These are phyloP conservation scores for Cettia cetti DNA, from an alignment of 2,113 vertebrate species.

Conservation along the genomic window DNA sequence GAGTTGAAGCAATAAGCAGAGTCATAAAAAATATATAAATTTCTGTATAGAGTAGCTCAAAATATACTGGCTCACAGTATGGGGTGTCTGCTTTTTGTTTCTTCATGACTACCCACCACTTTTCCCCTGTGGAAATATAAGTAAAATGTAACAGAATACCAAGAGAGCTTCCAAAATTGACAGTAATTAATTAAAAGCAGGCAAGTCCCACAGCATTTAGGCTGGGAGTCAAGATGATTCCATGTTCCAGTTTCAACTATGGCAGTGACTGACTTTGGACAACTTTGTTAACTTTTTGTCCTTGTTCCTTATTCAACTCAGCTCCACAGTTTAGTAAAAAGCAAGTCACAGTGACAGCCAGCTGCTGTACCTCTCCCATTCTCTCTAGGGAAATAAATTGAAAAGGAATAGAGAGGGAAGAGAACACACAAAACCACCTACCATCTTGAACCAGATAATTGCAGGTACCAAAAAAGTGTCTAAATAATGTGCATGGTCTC, in stretches of 20 bases:
- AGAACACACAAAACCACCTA: neutral
- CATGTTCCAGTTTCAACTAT: neutral
- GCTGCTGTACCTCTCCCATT: neutral
- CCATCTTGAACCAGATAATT: neutral
- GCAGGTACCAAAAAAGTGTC: neutral
- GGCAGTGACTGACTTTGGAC: neutral
- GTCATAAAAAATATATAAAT: neutral
- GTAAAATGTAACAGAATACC: neutral
- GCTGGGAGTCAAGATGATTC: neutral
- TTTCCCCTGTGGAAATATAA: neutral
- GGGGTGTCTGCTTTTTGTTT: neutral
- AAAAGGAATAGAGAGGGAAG: neutral
- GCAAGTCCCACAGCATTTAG: neutral
- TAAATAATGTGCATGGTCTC: neutral
- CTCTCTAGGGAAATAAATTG: slow-evolving; percentile 34
- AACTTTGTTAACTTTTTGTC: slow-evolving; percentile 29
- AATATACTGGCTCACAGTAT: neutral
- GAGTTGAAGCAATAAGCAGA: neutral
- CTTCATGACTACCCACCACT: neutral
- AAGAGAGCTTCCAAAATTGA: neutral
- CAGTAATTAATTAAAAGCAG: neutral
- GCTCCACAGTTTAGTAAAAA: slow-evolving; percentile 27
- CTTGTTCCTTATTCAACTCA: slow-evolving; percentile 49
- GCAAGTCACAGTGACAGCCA: slow-evolving; percentile 37
- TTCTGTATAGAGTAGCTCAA: neutral